Base-by-base conservation (phyloP, 2,888 invertebrate genomes). In the Coremacera marginata region DNA sequence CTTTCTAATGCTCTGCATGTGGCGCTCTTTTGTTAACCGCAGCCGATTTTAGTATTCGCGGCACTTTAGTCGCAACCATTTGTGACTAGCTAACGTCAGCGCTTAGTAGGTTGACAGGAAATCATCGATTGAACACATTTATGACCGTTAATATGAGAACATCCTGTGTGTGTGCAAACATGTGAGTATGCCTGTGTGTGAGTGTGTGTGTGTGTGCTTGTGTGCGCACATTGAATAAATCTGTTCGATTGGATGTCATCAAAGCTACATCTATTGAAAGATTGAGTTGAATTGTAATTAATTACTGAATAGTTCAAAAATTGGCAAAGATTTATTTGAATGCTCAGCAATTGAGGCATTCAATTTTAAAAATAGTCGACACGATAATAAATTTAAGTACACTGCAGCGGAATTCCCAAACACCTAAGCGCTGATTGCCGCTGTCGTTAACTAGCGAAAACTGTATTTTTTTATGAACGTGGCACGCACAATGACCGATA, bases 81-180 rank as follows among this genome's bases (percentile, higher is more conserved):
- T n/a, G 51, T 8, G 72, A 74, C 67, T 9, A 52, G 27, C 67
- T 65, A 65, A 74, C 65, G 65, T 74, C 67, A 74, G 81, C 78
- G 82, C 81, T 83, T 80, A 80, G 84, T 85, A 82, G 84, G 84
- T 84, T 84, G 84, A 80, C 85, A 83, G 86, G 87, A 86, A 87
- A 84, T 84, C 80, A 84, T 86, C 84, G 84, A 86, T 86, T 86
- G 85, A 83, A 81, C 80, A 82, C 82, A 85, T 86, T 87, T 87
- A 81, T 55, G 44, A 83, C 84, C 83, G 89, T 87, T 86, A 89
- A 87, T 87, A 90, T 90, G 90, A 89, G 87, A 86, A 89, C 90
- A 90, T 90, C 90, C 89, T 90, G 55, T 65, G 44, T 71, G 55
- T 62, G 60, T 49, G 62, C 19, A 16, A 9, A 9, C 9, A 9